Conservation (phyloP, 1,140 invertebrate species). For the Aphelenchoides avenae region DNA sequence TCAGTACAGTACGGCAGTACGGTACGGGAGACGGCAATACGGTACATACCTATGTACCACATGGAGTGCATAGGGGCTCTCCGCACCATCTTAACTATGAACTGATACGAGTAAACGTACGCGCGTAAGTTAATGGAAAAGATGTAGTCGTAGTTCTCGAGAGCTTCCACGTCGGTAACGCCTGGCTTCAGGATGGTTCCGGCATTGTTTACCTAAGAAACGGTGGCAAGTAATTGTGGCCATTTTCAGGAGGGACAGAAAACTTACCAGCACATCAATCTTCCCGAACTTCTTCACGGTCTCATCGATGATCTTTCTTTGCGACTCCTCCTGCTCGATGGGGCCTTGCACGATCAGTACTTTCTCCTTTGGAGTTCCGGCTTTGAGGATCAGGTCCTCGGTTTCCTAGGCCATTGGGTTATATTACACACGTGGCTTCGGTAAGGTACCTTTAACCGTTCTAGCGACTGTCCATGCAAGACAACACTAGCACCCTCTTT, state of each 20-base stretch:
- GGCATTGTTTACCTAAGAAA: constrained; percentile 16
- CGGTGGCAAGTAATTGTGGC: not conserved
- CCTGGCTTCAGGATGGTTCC: constrained; percentile 6
- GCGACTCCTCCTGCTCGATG: constrained; percentile 5
- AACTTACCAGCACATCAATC: constrained; percentile 22
- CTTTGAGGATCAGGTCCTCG: not conserved
- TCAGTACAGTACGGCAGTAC: too few species aligned
- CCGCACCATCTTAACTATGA: too few species aligned
- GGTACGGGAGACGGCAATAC: too few species aligned
- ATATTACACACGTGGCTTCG: too few species aligned
- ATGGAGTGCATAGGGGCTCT: too few species aligned
- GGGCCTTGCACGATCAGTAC: constrained; percentile 1
- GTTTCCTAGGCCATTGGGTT: constrained; percentile 7
- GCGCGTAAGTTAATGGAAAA: constrained; percentile 14
- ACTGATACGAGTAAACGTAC: too few species aligned
- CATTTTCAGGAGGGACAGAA: too few species aligned
- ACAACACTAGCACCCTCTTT: too few species aligned
- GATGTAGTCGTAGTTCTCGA: constrained; percentile 18
- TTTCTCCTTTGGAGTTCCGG: constrained; percentile 4
- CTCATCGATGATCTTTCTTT: constrained; percentile 6
- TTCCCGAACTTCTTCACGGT: constrained; percentile 11
- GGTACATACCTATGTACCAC: too few species aligned
- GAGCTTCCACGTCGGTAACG: constrained; percentile 4
- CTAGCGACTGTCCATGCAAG: too few species aligned
- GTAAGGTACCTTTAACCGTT: too few species aligned